These are phyloP conservation scores for Acromyrmex heyeri DNA, from an alignment of 1,140 invertebrate genomes.

Conservation along the genomic window DNA sequence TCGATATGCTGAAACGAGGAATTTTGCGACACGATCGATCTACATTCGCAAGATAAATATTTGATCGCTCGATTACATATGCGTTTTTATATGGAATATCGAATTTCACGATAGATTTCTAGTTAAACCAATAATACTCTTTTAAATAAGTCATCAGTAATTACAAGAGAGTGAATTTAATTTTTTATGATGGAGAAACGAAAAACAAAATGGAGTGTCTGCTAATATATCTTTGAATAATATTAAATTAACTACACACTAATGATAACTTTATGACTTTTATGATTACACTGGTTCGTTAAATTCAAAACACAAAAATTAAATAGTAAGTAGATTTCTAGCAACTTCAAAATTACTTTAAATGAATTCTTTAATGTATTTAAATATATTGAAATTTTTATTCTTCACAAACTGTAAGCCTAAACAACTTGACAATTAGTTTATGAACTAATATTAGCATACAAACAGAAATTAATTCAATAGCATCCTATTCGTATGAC, in stretches of 20 bases:
- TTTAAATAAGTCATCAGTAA: constrained; percentile 12
- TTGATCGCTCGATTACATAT: constrained; percentile 1
- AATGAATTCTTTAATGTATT: too few relatives aligned
- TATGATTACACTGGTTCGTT: neutral
- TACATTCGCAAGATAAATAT: constrained; percentile 18
- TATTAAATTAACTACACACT: neutral
- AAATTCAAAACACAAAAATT: neutral
- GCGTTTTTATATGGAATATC: neutral
- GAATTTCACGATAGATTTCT: neutral
- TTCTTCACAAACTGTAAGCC: neutral
- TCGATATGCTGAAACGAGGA: neutral
- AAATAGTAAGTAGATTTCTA: neutral
- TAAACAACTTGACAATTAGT: neutral
- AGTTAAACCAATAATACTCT: constrained; percentile 3
- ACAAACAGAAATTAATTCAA: neutral
- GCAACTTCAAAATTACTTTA: neutral
- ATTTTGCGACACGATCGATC: neutral
- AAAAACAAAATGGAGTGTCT: neutral
- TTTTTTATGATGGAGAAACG: neutral
- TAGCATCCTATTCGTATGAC: neutral
- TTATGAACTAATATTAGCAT: neutral
- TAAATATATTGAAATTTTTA: neutral
- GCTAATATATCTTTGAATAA: neutral
- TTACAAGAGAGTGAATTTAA: neutral
- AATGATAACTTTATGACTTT: neutral